phyloP scores from a whole-genome alignment of 2,888 invertebrate species.

The Taphrorychus bicolor region DNA sequence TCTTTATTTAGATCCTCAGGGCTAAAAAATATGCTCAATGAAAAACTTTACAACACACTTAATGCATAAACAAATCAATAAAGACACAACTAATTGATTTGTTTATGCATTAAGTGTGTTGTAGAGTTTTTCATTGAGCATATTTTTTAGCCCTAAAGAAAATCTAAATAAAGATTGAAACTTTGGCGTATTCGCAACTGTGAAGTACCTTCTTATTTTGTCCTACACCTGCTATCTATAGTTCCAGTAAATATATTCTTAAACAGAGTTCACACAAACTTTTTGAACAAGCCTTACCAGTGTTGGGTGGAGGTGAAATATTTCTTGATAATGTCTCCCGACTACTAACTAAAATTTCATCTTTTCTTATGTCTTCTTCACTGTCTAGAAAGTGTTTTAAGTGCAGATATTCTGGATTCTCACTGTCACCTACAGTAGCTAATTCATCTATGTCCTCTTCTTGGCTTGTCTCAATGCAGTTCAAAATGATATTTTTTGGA shows the following conservation, averaged over 20 bases:
- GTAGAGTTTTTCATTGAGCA: no score
- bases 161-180: no score
- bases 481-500: slow-evolving; percentile 11
- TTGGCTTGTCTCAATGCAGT: slow-evolving; percentile 26
- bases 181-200: no score
- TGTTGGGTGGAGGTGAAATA: slow-evolving; percentile 46
- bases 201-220: no score
- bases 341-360: slow-evolving; percentile 44
- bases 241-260: neutral
- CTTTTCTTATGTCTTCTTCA: slow-evolving; percentile 52
- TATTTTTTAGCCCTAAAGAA: no score
- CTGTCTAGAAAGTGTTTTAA: slow-evolving; percentile 57
- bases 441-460: slow-evolving; percentile 43
- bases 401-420: slow-evolving; percentile 55
- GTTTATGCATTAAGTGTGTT: no score
- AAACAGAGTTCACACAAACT: neutral
- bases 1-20: no score
- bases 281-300: slow-evolving; percentile 17
- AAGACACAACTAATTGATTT: no score
- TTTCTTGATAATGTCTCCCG: slow-evolving; percentile 47
- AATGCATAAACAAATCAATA: no score
- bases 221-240: no score
- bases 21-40: no score
- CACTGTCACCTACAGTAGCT: slow-evolving; percentile 49
- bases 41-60: no score